These are phyloP conservation scores for Sphyrna mokarran DNA, from an alignment of 2,113 vertebrate species.

Conservation along the genomic window DNA sequence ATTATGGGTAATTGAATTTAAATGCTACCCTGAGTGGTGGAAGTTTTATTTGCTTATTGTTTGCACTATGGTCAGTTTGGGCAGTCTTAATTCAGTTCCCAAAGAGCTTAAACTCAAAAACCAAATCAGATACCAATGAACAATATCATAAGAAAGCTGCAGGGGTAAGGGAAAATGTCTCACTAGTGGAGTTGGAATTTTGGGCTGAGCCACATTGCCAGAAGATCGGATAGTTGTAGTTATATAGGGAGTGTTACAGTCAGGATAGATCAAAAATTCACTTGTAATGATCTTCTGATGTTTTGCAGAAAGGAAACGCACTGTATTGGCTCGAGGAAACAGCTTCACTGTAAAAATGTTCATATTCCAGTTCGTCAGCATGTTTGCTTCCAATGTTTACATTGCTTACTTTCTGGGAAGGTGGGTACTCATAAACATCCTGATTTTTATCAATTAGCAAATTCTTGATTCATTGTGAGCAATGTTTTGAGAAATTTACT, in stretches of 20 bases:
- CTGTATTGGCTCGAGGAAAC: constrained; percentile 65
- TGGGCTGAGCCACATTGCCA: neutral
- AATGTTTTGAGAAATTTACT: neutral
- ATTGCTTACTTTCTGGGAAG: constrained; percentile 88
- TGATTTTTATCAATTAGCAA: neutral
- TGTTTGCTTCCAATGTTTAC: constrained; percentile 88
- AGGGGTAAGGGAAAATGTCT: neutral
- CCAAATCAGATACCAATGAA: neutral
- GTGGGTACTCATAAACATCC: constrained; percentile 51
- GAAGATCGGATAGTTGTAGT: neutral
- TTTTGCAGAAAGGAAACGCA: constrained; percentile 69
- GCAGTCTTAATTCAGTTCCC: neutral
- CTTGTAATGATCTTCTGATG: neutral
- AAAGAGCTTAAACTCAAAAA: neutral
- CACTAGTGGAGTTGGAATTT: neutral
- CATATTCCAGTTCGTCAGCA: constrained; percentile 84
- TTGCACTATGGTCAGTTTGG: neutral
- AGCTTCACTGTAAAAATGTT: constrained; percentile 83
- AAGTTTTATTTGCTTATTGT: neutral
- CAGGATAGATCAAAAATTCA: neutral
- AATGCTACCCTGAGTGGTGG: neutral
- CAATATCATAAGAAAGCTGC: neutral
- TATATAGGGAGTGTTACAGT: neutral
- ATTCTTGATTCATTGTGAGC: neutral
- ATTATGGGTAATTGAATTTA: neutral